A percentile compares a stretch with the other conserved stretches of the same genome.
Evolutionary conservation across 2,888 invertebrate genomes (phyloP).

Genomic region (Brachylomia viminalis): DNA sequence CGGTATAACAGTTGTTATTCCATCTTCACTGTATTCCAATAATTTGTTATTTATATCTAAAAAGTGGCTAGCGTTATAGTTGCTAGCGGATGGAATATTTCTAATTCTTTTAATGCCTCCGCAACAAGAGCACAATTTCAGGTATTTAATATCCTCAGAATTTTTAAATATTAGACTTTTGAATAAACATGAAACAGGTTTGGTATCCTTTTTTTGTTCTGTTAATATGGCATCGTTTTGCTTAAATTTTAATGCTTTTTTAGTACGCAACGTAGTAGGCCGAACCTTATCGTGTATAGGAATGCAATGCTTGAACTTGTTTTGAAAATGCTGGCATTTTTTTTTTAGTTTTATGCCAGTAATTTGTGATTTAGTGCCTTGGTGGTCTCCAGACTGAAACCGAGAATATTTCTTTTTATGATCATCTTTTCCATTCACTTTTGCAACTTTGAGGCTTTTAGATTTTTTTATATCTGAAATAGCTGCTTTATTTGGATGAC

Average conservation of each 20-base stretch:
- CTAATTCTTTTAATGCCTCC: conserved; percentile 34
- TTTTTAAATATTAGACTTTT: conserved; percentile 20
- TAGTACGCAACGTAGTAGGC: conserved; percentile 1
- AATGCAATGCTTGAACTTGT: not conserved
- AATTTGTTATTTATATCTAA: conserved; percentile 2
- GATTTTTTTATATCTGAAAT: conserved; percentile 45
- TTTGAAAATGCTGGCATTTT: conserved; percentile 19
- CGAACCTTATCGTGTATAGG: conserved; percentile 16
- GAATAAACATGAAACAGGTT: conserved; percentile 29
- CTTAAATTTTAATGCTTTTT: conserved; percentile 8
- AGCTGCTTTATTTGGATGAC: conserved; percentile 34
- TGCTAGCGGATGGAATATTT: not conserved
- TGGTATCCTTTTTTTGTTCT: conserved; percentile 9
- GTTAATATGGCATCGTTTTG: not conserved
- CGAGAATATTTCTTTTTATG: conserved; percentile 49
- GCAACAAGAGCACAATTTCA: conserved; percentile 35
- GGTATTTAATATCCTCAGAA: not conserved
- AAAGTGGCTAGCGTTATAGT: not conserved
- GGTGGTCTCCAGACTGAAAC: conserved; percentile 50
- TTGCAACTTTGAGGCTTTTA: conserved; percentile 51
- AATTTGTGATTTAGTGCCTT: conserved; percentile 5
- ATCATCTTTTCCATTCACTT: conserved; percentile 28
- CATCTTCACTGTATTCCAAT: conserved; percentile 6
- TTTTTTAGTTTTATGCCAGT: not conserved
- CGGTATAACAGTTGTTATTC: not conserved